Evolutionary conservation across 1,140 invertebrate genomes (phyloP).

Genomic region (Pollicipes pollicipes): DNA sequence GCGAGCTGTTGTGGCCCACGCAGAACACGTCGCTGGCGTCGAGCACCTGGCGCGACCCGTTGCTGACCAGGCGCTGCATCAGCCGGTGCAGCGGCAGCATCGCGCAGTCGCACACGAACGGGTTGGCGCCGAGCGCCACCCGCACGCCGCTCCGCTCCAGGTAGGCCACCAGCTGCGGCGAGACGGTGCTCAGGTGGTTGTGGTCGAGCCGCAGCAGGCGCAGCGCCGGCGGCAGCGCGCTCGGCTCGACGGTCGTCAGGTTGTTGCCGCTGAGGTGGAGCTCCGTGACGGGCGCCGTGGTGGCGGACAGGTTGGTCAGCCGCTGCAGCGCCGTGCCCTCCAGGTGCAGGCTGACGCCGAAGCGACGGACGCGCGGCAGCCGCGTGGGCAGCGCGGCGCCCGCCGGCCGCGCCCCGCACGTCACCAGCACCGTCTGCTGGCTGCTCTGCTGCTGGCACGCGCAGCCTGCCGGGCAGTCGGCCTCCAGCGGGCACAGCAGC

Average conservation of each 20-base stretch:
- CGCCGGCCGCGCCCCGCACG: conserved; percentile 23
- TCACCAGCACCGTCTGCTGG: conserved; percentile 35
- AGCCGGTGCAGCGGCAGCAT: conserved; percentile 34
- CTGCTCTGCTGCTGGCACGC: conserved; percentile 26
- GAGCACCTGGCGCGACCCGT: neutral
- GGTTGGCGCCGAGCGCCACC: conserved; percentile 38
- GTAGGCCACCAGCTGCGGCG: conserved; percentile 23
- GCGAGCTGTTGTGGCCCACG: neutral
- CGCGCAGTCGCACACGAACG: conserved; percentile 42
- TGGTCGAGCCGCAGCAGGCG: conserved; percentile 32
- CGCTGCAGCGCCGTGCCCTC: conserved; percentile 17
- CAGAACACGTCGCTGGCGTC: conserved; percentile 9
- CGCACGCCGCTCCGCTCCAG: conserved; percentile 25
- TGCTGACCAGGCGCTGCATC: conserved; percentile 26
- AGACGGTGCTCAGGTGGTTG: conserved; percentile 33
- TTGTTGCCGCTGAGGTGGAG: conserved; percentile 35
- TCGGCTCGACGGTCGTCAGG: conserved; percentile 21
- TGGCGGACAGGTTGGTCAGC: conserved; percentile 13
- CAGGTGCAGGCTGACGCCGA: conserved; percentile 22
- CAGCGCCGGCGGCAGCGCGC: conserved; percentile 21
- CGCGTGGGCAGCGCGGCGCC: conserved; percentile 21
- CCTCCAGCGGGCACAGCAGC: conserved; percentile 26
- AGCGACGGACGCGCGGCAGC: neutral
- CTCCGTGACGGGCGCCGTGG: conserved; percentile 21
- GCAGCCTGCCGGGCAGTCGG: conserved; percentile 24